A percentile compares a stretch with the other conserved stretches of the same genome.
Evolutionary conservation across 2,888 invertebrate species (phyloP).

Genomic region (Drosophila melanosoma): DNA sequence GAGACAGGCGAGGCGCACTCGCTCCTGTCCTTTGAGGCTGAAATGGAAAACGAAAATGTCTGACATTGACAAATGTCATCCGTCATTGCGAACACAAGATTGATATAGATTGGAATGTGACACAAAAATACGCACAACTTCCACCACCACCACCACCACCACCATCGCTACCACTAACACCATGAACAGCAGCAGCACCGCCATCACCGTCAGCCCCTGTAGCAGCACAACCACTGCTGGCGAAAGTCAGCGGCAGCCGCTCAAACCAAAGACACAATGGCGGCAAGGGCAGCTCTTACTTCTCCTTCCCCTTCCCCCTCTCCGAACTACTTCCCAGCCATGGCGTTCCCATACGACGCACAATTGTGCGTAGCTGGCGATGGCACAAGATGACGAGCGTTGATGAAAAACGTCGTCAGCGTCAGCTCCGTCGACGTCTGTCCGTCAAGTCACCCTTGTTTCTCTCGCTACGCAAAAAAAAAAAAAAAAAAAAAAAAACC

Average conservation of each 20-base stretch:
- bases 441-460: conserved; percentile 82
- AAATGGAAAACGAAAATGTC: conserved; percentile 84
- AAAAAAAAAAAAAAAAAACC: conserved; percentile 25
- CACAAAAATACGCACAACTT: conserved; percentile 83
- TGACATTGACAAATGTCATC: conserved; percentile 86
- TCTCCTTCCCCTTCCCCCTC: neutral
- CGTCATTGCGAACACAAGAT: conserved; percentile 86
- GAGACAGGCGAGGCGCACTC: conserved; percentile 37
- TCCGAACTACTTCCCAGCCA: neutral
- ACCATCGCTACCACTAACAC: conserved; percentile 28
- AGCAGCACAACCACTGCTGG: conserved; percentile 51
- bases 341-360: conserved; percentile 54
- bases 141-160: conserved; percentile 53
- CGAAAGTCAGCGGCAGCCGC: conserved; percentile 29
- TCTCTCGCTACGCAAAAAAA: conserved; percentile 37
- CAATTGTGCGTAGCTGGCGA: conserved; percentile 77
- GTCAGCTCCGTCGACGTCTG: conserved; percentile 75
- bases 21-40: conserved; percentile 74
- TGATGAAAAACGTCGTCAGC: conserved; percentile 78
- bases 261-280: conserved; percentile 63
- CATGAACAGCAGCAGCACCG: conserved; percentile 11
- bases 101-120: conserved; percentile 86
- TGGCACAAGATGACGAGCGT: conserved; percentile 81
- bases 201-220: conserved; percentile 38
- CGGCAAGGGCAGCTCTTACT: conserved; percentile 52